Base-by-base conservation (phyloP, 2,888 invertebrate genomes). In the Morpho achilles region DNA sequence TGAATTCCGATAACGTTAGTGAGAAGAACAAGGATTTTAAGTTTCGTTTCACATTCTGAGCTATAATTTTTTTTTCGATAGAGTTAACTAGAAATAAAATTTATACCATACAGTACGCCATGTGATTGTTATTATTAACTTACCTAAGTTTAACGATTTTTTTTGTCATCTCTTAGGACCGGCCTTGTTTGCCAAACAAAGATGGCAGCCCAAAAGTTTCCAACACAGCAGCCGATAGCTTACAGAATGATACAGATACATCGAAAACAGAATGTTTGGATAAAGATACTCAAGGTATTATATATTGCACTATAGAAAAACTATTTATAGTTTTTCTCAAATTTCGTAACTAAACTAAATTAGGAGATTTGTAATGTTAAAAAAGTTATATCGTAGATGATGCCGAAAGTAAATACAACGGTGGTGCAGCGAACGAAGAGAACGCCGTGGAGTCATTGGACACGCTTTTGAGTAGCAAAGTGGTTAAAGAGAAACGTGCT, bases 361-460 rank as follows among this genome's bases (percentile, higher is more conserved):
- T 16, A 16, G 16, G 16, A 16, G 16, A 16, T 16, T 16, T 16
- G 16, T 16, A 16, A 16, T 16, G 16, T 16, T 16, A 41, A 40
- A 50, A 1, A 10, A 7, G 42, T 40, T 16, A 8, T 40, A 43
- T 45, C 45, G 49, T 54, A 50, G 65, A 65, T 3, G 64, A 61
- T 2, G n/a, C 39, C 6, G 59, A 80, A 68, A 52, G 53, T 47
- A 61, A 61, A 8, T 55, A 57, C 40, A 60, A 62, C 53, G 63
- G 62, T 62, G 73, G 62, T 61, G 70, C 56, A 68, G 71, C 75
- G 43, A 61, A 61, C 8, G 82, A 91, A 41, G 93, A 93, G 65
- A 91, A 96, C n/a, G 79, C 93, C 1, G 95, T 96, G 0, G 97
- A 97, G 71, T 92, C 95, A 0, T 51, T 98, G 51, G 96, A 96